Evolutionary conservation across 2,888 invertebrate species (phyloP).

Genomic region (Chaetogeoica ovagalla): DNA sequence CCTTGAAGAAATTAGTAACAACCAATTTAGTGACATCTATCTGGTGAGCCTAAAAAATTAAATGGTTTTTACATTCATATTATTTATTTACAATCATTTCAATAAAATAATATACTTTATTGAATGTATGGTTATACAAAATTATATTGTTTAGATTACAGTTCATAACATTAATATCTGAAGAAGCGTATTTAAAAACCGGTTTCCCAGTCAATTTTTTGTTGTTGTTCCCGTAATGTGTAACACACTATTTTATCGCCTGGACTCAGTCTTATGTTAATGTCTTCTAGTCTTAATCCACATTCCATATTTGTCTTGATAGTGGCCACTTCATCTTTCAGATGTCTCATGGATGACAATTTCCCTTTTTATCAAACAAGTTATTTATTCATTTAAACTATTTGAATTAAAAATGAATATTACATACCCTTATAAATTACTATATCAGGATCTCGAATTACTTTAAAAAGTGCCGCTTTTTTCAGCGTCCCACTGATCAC

Average conservation of each 20-base stretch:
- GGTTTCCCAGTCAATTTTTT: conserved; percentile 81
- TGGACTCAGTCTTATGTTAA: conserved; percentile 66
- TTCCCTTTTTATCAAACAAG: conserved; percentile 63
- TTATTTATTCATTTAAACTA: conserved; percentile 31
- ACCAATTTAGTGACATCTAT: background rate
- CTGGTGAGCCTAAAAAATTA: background rate
- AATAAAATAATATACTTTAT: background rate
- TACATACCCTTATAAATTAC: conserved; percentile 48
- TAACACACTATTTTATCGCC: conserved; percentile 83
- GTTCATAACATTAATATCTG: background rate
- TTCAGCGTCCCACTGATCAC: conserved; percentile 78
- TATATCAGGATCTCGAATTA: conserved; percentile 67
- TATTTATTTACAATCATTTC: background rate
- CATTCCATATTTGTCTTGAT: conserved; percentile 87
- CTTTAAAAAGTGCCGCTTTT: conserved; percentile 68
- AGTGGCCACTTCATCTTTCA: conserved; percentile 82
- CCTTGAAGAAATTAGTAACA: background rate
- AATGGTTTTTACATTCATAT: background rate
- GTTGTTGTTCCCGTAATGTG: conserved; percentile 66
- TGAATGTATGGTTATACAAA: background rate
- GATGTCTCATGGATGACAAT: conserved; percentile 80
- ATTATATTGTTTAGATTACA: background rate
- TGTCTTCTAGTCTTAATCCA: conserved; percentile 76
- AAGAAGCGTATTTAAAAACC: conserved; percentile 30
- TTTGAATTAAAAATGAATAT: background rate